Evolutionary conservation across 2,888 invertebrate genomes (phyloP).

Genomic region (Mechanitis messenoides): DNA sequence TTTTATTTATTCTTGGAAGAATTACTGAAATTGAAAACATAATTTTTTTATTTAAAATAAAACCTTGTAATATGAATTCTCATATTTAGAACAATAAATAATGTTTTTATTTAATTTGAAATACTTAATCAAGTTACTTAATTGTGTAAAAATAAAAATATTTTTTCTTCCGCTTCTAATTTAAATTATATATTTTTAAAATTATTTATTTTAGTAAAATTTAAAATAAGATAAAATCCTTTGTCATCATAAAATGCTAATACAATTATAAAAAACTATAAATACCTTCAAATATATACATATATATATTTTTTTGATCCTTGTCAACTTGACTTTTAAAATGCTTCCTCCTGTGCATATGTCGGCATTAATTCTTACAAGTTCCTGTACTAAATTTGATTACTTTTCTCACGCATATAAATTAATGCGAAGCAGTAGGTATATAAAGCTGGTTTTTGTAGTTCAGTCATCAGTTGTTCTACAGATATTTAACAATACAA

Average conservation of each 20-base stretch:
- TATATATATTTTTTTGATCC: not conserved
- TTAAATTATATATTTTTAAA: too few species aligned
- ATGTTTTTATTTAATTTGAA: too few species aligned
- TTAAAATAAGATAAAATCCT: too few species aligned
- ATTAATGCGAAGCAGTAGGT: slow-evolving; percentile 27
- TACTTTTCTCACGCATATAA: slow-evolving; percentile 21
- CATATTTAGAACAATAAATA: too few species aligned
- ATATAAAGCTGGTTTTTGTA: slow-evolving; percentile 32
- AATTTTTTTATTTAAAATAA: not conserved
- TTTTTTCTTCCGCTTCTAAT: too few species aligned
- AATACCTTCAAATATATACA: slow-evolving; percentile 1
- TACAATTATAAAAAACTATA: too few species aligned
- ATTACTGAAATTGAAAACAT: not conserved
- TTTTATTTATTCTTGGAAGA: too few species aligned
- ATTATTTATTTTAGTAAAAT: too few species aligned
- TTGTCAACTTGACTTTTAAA: not conserved
- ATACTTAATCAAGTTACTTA: too few species aligned
- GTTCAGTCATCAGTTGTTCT: slow-evolving; percentile 30
- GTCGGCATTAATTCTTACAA: slow-evolving; percentile 33
- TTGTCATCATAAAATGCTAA: too few species aligned
- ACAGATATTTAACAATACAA: slow-evolving; percentile 31
- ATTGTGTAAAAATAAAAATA: too few species aligned
- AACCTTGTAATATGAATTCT: too few species aligned
- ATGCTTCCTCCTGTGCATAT: slow-evolving; percentile 32
- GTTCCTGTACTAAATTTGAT: slow-evolving; percentile 30